Percentiles rank a stretch among this genome's conserved stretches.
These are phyloP conservation scores for Melipona bicolor DNA, from an alignment of 2,888 invertebrate species.

Conservation along the genomic window DNA sequence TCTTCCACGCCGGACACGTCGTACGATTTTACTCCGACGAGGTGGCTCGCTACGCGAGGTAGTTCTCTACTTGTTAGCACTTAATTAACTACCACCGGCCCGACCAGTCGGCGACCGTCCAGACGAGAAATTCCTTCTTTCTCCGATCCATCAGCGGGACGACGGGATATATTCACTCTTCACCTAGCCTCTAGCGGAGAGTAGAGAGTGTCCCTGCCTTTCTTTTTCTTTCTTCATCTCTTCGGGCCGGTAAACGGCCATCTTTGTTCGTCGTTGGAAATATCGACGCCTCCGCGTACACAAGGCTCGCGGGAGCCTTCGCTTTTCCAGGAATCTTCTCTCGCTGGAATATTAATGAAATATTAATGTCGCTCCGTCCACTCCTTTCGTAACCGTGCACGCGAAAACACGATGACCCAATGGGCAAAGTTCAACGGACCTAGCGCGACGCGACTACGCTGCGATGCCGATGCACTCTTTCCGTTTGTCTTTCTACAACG, in stretches of 20 bases:
- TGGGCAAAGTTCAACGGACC: slow-evolving; percentile 45
- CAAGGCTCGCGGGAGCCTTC: slow-evolving; percentile 34
- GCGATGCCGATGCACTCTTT: too few relatives aligned
- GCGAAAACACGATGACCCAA: slow-evolving; percentile 62
- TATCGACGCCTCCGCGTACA: slow-evolving; percentile 53
- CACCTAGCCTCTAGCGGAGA: not conserved
- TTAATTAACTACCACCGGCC: slow-evolving; percentile 80
- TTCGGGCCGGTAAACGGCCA: not conserved
- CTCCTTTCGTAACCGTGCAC: slow-evolving; percentile 63
- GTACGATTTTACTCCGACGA: slow-evolving; percentile 65
- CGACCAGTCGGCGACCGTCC: slow-evolving; percentile 71
- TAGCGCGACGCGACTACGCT: not conserved
- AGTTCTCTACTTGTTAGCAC: slow-evolving; percentile 82
- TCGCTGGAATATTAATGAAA: slow-evolving; percentile 71
- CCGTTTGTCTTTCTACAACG: not conserved
- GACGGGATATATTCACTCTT: not conserved
- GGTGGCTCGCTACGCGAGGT: slow-evolving; percentile 67
- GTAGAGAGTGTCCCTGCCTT: not conserved
- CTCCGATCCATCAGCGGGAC: slow-evolving; percentile 38
- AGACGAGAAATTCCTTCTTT: slow-evolving; percentile 70
- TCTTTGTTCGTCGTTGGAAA: slow-evolving; percentile 28
- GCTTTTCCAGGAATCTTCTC: slow-evolving; percentile 64
- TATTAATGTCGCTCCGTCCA: slow-evolving; percentile 64
- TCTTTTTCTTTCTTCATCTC: not conserved
- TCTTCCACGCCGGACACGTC: slow-evolving; percentile 28